These are phyloP conservation scores for Parauchenoglanis punctatus DNA, from an alignment of 2,797 vertebrate genomes.

Conservation along the genomic window DNA sequence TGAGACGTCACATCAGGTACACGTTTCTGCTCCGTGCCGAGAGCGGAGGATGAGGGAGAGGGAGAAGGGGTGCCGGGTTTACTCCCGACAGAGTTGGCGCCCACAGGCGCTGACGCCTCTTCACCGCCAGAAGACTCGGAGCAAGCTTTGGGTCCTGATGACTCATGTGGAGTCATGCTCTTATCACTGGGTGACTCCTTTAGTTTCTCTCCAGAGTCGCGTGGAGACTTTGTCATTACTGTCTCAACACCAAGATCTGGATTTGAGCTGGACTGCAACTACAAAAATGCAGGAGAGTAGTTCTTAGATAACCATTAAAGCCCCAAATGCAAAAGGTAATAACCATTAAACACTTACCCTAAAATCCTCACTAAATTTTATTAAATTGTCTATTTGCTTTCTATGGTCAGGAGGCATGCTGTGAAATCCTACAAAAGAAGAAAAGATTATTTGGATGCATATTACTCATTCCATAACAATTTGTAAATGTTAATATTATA, in stretches of 20 bases:
- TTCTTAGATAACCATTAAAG: not conserved
- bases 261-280: conserved; percentile 94
- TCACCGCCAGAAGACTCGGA: conserved; percentile 75
- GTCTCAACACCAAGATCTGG: conserved; percentile 87
- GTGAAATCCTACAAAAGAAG: conserved; percentile 79
- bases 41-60: conserved; percentile 74
- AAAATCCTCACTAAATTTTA: conserved; percentile 98
- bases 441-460: not conserved
- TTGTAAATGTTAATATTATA: not conserved
- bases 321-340: not conserved
- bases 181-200: conserved; percentile 90
- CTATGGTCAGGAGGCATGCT: conserved; percentile 92
- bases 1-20: conserved; percentile 94
- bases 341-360: conserved; percentile 82
- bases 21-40: conserved; percentile 85
- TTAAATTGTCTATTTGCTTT: conserved; percentile 99
- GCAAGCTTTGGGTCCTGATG: conserved; percentile 72
- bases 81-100: conserved; percentile 69
- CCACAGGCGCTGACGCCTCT: conserved; percentile 51
- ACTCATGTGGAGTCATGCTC: conserved; percentile 65
- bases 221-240: conserved; percentile 84
- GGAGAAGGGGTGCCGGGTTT: conserved; percentile 87
- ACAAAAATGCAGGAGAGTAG: conserved; percentile 37
- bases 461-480: too few species aligned
- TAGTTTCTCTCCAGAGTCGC: conserved; percentile 87